Evolutionary conservation across 2,797 vertebrate species (phyloP).

Genomic region (Glossophaga mutica): DNA sequence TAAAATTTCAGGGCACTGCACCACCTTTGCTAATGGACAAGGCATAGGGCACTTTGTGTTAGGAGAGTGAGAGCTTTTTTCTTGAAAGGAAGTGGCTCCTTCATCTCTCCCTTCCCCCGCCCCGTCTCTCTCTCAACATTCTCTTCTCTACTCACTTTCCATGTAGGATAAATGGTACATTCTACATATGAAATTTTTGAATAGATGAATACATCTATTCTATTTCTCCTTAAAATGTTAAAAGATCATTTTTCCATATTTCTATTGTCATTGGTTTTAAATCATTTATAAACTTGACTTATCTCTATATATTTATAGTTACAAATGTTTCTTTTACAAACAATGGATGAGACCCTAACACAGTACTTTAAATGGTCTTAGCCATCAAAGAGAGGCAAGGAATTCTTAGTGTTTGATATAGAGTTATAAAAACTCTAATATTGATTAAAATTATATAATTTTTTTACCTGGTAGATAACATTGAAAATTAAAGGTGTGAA

Average conservation of each 20-base stretch:
- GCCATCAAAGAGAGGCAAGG: background rate
- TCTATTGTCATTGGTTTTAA: background rate
- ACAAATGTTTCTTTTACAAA: slow-evolving; percentile 1
- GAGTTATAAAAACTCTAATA: background rate
- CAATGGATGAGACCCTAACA: background rate
- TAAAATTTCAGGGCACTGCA: background rate
- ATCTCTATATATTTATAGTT: background rate
- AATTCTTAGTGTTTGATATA: background rate
- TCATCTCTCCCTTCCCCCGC: background rate
- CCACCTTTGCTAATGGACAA: background rate
- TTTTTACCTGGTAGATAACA: background rate
- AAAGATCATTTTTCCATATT: background rate
- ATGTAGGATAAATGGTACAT: background rate
- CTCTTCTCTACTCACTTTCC: background rate
- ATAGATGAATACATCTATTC: background rate
- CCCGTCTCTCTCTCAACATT: too few species aligned
- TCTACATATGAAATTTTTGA: background rate
- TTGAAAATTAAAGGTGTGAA: background rate
- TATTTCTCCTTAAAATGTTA: background rate
- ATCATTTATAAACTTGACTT: background rate
- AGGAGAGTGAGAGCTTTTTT: background rate
- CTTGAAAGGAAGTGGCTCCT: background rate
- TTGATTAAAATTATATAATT: background rate
- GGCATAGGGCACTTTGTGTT: background rate
- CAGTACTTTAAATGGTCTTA: background rate